Base-by-base conservation (phyloP, 2,888 invertebrate species). In the Cartodere bifasciata region DNA sequence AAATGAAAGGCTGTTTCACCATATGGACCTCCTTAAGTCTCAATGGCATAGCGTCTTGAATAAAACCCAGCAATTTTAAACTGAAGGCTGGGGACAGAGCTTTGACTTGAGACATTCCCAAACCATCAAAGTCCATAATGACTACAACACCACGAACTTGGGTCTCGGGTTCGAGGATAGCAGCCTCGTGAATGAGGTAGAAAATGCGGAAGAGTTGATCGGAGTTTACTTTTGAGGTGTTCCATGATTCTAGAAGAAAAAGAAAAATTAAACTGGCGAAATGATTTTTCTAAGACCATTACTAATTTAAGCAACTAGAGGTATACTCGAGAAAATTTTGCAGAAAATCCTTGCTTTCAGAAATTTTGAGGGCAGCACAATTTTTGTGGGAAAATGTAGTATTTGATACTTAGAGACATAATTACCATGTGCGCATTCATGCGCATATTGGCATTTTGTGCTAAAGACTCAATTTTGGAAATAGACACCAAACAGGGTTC, bases 31-130 rank as follows among this genome's bases (percentile, higher is more conserved):
- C 84, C 58, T 84, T 86, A 44, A 86, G 64, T 31, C 86, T 68
- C 29, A 85, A 57, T 2, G 86, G 85, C 83, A 86, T 82, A 0
- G 86, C 85, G 34, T 86, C 83, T 60, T 87, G 86, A 44, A 87
- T 85, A 60, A 86, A 87, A 6, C 72, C 71, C 37, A 86, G 66
- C 29, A 86, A 67, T 28, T 76, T 71, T 64, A 75, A 73, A 28
- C 82, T 80, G 60, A 84, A 86, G 5, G 73, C 59, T 1, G 83
- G 83, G 1, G 75, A 69, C 28, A 86, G 56, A 21, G 41, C 39
- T 59, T 65, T 65, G 2, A 75, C 73, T 68, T 85, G 85, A 52
- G 73, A 70, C 75, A 81, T 76, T 4, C 75, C 70, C 50, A 87
- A 64, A 4, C 76, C 74, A 42, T 83, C 68, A 54, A 82, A 86